Percentiles rank a stretch among this genome's conserved stretches.
Evolutionary conservation across 2,888 invertebrate genomes (phyloP).

Genomic region (Charanyca ferruginea): DNA sequence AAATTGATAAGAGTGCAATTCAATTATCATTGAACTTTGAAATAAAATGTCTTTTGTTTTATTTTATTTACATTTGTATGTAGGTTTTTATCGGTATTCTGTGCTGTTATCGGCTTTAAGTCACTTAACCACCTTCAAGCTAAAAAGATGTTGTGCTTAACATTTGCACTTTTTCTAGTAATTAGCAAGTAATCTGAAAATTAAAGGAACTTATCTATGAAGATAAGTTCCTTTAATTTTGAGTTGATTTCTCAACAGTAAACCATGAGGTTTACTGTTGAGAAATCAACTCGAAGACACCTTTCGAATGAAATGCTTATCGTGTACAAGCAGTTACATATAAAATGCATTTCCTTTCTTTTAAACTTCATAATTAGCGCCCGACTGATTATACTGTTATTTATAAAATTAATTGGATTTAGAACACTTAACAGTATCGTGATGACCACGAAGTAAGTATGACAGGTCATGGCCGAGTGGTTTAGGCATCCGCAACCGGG

Average conservation of each 20-base stretch:
- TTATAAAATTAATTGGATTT: no score
- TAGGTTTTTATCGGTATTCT: conserved; percentile 31
- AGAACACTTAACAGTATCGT: no score
- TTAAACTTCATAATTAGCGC: conserved; percentile 28
- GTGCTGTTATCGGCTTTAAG: conserved; percentile 31
- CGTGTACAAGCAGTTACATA: conserved; percentile 1
- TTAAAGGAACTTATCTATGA: conserved; percentile 37
- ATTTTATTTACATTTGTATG: conserved; percentile 17
- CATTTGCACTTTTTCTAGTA: conserved; percentile 28
- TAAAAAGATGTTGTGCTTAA: conserved; percentile 16
- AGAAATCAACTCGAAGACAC: conserved; percentile 36
- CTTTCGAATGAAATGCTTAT: conserved; percentile 27
- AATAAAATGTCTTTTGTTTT: conserved; percentile 39
- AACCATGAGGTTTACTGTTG: no score
- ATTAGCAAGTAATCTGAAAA: conserved; percentile 51
- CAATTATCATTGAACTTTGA: conserved; percentile 59
- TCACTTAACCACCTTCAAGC: conserved; percentile 17
- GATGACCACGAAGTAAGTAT: no score
- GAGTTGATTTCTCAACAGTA: no score
- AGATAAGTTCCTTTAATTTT: conserved; percentile 33
- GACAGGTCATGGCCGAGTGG: no score
- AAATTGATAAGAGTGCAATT: conserved; percentile 54
- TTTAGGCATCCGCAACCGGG: no score
- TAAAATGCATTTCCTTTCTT: conserved; percentile 5
- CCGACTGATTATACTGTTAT: not conserved